These are phyloP conservation scores for Nomada goodeniana DNA, from an alignment of 2,888 invertebrate genomes.

Conservation along the genomic window DNA sequence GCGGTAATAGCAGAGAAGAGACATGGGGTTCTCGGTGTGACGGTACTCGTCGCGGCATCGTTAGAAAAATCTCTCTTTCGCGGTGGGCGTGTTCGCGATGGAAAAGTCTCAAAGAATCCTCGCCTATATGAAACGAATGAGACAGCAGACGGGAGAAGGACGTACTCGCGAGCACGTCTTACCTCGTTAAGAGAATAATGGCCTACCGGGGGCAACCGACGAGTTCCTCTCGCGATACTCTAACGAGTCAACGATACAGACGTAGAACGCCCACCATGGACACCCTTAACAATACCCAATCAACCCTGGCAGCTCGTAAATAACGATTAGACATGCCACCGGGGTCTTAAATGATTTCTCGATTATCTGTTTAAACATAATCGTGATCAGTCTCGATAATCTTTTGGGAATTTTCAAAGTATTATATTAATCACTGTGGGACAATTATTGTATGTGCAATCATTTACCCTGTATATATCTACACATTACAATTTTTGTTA, in stretches of 20 bases:
- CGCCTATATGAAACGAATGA: slow-evolving; percentile 59
- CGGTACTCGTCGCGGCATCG: slow-evolving; percentile 40
- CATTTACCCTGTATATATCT: too few species aligned
- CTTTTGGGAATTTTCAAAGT: not conserved
- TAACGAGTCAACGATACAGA: slow-evolving; percentile 58
- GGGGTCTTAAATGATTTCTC: too few species aligned
- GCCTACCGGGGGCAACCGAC: slow-evolving; percentile 52
- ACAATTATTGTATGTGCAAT: too few species aligned
- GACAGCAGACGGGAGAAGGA: slow-evolving; percentile 37
- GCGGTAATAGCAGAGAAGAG: slow-evolving; percentile 3
- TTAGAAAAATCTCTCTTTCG: slow-evolving; percentile 60
- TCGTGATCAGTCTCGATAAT: too few species aligned
- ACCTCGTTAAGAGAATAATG: slow-evolving; percentile 75
- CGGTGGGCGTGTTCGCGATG: slow-evolving; percentile 27
- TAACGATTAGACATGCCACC: too few species aligned
- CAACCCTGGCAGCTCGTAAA: not conserved
- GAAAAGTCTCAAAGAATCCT: slow-evolving; percentile 50
- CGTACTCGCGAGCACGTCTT: slow-evolving; percentile 55
- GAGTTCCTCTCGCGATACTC: slow-evolving; percentile 28
- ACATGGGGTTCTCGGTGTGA: slow-evolving; percentile 27
- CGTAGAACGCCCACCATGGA: not conserved
- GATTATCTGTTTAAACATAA: too few species aligned
- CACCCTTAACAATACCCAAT: slow-evolving; percentile 39
- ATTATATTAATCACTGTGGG: not conserved
- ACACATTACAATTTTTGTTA: too few species aligned